Conservation (phyloP, 2,113 vertebrate genomes). For the Mystacornis crossleyi region DNA sequence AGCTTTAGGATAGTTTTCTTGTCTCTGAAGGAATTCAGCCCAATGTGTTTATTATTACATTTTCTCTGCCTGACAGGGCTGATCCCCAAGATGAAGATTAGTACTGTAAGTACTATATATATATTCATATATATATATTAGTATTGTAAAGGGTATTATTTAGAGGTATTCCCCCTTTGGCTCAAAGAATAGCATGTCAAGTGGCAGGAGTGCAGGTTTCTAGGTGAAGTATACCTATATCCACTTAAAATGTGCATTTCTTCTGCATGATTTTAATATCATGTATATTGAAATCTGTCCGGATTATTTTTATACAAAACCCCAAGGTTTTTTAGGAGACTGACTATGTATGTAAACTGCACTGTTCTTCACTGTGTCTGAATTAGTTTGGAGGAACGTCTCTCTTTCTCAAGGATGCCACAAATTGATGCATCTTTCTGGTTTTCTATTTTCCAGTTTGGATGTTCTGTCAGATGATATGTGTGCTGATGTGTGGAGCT, state of each 20-base stretch:
- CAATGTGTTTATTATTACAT: neutral
- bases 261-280: neutral
- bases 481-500: neutral
- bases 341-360: neutral
- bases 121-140: neutral
- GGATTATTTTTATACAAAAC: neutral
- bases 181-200: neutral
- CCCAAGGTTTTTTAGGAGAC: neutral
- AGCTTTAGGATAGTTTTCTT: neutral
- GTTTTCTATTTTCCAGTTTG: neutral
- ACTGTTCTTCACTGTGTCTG: neutral
- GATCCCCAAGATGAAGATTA: neutral
- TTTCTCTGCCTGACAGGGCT: neutral
- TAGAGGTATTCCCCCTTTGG: neutral
- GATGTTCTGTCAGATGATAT: neutral
- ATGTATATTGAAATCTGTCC: neutral
- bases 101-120: neutral
- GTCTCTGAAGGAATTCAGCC: neutral
- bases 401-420: neutral
- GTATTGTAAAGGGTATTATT: neutral
- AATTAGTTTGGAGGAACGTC: neutral
- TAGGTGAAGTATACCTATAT: neutral
- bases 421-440: neutral
- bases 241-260: neutral
- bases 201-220: neutral